These are phyloP conservation scores for Andrena haemorrhoa DNA, from an alignment of 2,888 invertebrate genomes.

Conservation along the genomic window DNA sequence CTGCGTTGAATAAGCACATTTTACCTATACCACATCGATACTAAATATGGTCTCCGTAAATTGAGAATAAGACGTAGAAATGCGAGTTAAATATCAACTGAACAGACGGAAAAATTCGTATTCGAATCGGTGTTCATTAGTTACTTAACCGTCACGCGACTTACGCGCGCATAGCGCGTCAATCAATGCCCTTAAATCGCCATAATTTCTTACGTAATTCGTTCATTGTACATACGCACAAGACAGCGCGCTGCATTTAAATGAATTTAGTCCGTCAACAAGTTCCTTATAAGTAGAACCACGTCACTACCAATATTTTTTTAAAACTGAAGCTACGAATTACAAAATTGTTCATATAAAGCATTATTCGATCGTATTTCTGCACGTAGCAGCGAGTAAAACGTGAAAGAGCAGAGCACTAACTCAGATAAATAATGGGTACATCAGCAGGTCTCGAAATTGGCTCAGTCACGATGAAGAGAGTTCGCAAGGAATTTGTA, in stretches of 20 bases:
- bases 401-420: background rate
- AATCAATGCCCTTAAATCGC: background rate
- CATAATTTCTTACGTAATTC: background rate
- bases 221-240: background rate
- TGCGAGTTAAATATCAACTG: background rate
- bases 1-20: slow-evolving; percentile 19
- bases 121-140: background rate
- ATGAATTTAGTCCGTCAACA: background rate
- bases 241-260: background rate
- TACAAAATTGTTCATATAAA: background rate
- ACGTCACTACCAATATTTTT: background rate
- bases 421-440: slow-evolving; percentile 5
- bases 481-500: background rate
- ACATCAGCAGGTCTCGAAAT: slow-evolving; percentile 17
- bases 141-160: slow-evolving; percentile 6
- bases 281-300: background rate
- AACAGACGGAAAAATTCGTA: background rate
- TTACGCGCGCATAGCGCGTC: background rate
- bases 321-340: background rate
- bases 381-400: background rate
- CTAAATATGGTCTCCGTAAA: slow-evolving; percentile 12
- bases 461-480: slow-evolving; percentile 1
- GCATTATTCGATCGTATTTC: background rate
- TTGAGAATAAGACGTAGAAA: slow-evolving; percentile 7
- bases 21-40: slow-evolving; percentile 16